Evolutionary conservation across 2,113 vertebrate genomes (phyloP).

Genomic region (Spermophilus dauricus): DNA sequence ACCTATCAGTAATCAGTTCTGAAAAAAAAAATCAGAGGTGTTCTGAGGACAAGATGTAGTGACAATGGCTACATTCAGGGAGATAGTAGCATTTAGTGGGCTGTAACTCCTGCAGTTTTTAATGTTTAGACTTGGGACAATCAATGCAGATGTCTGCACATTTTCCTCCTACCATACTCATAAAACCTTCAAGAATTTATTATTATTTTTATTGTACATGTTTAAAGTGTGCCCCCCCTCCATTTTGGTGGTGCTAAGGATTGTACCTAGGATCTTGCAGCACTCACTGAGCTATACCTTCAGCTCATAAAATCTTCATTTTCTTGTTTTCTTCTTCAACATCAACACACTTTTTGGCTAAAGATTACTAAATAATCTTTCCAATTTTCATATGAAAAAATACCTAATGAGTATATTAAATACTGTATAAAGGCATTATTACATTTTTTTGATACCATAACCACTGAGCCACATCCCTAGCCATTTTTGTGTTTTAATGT

Average conservation of each 20-base stretch:
- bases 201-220: background rate
- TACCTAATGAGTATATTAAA: background rate
- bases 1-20: slow-evolving; percentile 14
- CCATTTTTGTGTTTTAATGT: too few species aligned
- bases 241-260: background rate
- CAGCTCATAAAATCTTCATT: background rate
- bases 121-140: background rate
- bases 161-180: background rate
- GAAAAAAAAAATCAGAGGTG: slow-evolving; percentile 34
- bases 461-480: too few species aligned
- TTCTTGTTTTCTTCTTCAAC: background rate
- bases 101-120: background rate
- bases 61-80: background rate
- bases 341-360: background rate
- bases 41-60: background rate
- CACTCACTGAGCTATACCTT: background rate
- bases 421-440: background rate
- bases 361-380: background rate
- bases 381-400: background rate
- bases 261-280: background rate
- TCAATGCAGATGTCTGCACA: background rate
- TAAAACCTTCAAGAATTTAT: background rate
- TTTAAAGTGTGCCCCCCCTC: background rate
- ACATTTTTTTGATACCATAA: too few species aligned
- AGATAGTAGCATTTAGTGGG: background rate